A percentile compares a stretch with the other conserved stretches of the same genome.
These are phyloP conservation scores for Coluber constrictor DNA, from an alignment of 2,797 vertebrate species.

Conservation along the genomic window DNA sequence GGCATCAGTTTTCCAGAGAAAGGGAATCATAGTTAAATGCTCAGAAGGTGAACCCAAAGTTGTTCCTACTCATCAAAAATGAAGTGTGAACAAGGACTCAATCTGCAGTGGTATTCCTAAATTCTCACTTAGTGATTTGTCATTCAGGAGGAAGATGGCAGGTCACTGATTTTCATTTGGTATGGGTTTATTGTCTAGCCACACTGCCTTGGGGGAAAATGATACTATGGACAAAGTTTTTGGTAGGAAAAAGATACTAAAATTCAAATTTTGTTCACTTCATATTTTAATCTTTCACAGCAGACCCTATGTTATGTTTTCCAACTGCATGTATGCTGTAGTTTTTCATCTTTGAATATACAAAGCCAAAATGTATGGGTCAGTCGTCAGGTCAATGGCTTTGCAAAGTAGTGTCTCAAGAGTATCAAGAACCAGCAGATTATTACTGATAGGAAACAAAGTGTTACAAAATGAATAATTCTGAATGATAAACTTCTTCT, in stretches of 20 bases:
- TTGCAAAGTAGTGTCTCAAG: not conserved
- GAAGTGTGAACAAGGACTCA: not conserved
- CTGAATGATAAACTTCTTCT: not conserved
- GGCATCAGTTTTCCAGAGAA: not conserved
- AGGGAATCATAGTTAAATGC: not conserved
- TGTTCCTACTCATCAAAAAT: not conserved
- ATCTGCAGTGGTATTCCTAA: not conserved
- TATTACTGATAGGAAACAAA: rapidly evolving
- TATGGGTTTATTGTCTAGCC: not conserved
- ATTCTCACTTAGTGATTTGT: not conserved
- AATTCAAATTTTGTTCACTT: not conserved
- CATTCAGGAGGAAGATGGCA: not conserved
- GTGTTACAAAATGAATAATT: not conserved
- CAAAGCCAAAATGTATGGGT: not conserved
- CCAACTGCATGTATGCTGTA: not conserved
- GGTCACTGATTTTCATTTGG: not conserved
- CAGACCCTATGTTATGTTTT: not conserved
- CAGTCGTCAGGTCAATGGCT: not conserved
- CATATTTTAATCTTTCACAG: not conserved
- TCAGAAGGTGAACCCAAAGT: not conserved
- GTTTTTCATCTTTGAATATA: not conserved
- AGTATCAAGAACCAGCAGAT: not conserved
- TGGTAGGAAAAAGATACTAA: not conserved
- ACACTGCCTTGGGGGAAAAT: not conserved
- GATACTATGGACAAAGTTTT: not conserved